Base-by-base conservation (phyloP, 1,140 invertebrate genomes). In the Caenorhabditis briggsae region DNA sequence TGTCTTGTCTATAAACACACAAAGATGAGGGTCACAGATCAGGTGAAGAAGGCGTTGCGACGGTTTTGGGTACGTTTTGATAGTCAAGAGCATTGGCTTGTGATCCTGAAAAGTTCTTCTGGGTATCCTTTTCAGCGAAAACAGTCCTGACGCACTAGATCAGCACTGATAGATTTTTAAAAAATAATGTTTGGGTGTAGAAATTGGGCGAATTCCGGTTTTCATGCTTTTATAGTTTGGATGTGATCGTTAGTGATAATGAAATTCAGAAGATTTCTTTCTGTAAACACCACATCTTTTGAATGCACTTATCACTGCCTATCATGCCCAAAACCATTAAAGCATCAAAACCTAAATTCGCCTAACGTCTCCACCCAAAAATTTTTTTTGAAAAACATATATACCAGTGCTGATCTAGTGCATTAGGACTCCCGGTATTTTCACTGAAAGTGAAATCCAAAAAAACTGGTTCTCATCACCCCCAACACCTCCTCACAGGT, bases 391-490 rank as follows among this genome's bases (percentile, higher is more conserved):
- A 64, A 11, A 64, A 16, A 33, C n/a, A n/a, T 64, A 33, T 33
- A 33, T 33, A 33, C 6, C 64, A 41, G 64, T 70, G 64, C 64
- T 70, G 64, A 70, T 70, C 33, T 46, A 41, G 64, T 70, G 64
- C 64, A 70, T 70, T 14, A 70, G 64, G 33, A 70, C 16, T 41
- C 64, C 64, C 64, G 43, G 46, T 70, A 16, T n/a, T n/a, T n/a
- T n/a, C n/a, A n/a, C n/a, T n/a, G n/a, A n/a, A n/a, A n/a, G n/a
- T n/a, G n/a, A n/a, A 16, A 5, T 46, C 11, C 64, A 2, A 14
- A 23, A 12, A 53, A 78, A 78, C 70, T 78, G 50, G 70, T 78
- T 78, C 18, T 50, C 7, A 14, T 7, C 41, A 8, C 33, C 33
- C 33, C 33, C 33, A 33, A 33, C 33, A 33, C 33, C 33, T 33